Evolutionary conservation across 2,888 invertebrate genomes (phyloP).

Genomic region (Chrysolina haemoptera): DNA sequence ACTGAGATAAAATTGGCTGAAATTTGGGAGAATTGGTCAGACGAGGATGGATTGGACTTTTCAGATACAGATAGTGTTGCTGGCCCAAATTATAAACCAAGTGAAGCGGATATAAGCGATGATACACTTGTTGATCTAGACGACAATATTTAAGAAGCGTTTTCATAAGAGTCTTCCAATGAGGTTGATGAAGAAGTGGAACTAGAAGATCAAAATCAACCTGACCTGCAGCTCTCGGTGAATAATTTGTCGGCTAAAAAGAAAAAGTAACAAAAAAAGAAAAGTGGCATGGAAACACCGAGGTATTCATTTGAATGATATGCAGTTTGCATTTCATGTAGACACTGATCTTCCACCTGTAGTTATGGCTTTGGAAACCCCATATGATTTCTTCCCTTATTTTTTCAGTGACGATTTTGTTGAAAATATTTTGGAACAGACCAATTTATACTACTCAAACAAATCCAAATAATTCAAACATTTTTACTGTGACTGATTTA

Average conservation of each 20-base stretch:
- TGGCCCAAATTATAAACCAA: too few relatives aligned
- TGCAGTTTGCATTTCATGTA: conserved; percentile 19
- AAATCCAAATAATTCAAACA: too few relatives aligned
- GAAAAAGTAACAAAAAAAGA: not conserved
- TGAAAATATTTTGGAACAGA: conserved; percentile 1
- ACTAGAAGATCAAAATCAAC: not conserved
- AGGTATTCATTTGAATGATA: conserved; percentile 12
- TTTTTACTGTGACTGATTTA: conserved; percentile 18
- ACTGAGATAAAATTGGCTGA: too few relatives aligned
- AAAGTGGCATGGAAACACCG: conserved; percentile 19
- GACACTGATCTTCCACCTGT: not conserved
- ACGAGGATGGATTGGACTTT: too few relatives aligned
- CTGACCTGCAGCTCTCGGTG: not conserved
- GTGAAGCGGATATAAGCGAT: conserved; percentile 11
- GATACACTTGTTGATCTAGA: conserved; percentile 3
- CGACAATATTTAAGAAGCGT: not conserved
- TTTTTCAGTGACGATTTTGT: conserved; percentile 9
- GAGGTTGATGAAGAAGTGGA: not conserved
- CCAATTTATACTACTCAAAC: not conserved
- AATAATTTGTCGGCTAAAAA: not conserved
- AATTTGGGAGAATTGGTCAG: too few relatives aligned
- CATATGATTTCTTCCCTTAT: conserved; percentile 1
- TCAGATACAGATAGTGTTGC: too few relatives aligned
- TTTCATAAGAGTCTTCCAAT: not conserved
- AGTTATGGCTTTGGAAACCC: conserved; percentile 16